Evolutionary conservation across 2,797 vertebrate species (phyloP).

Genomic region (Okamejei kenojei): DNA sequence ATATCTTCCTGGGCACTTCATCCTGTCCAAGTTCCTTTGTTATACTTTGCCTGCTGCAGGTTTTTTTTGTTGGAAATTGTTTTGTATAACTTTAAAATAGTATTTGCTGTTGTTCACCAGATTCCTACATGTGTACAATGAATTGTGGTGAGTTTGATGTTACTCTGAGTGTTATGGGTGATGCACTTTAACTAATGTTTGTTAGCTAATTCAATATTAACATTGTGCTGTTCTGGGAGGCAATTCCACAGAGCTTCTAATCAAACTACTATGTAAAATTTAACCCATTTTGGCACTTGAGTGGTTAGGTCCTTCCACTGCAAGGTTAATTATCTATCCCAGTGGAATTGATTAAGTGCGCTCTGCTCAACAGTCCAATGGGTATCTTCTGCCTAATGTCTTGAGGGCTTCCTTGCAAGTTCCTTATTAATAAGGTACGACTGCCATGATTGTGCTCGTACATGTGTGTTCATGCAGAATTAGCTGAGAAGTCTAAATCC

Average conservation of each 20-base stretch:
- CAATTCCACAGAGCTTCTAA: neutral
- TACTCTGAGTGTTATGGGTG: neutral
- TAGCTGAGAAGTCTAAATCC: neutral
- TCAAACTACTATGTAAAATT: neutral
- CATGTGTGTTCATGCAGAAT: neutral
- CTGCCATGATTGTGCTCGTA: neutral
- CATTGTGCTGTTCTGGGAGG: no score
- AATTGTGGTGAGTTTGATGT: neutral
- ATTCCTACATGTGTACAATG: neutral
- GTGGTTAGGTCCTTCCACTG: neutral
- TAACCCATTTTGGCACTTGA: conserved; percentile 1
- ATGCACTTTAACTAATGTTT: neutral
- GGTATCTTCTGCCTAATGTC: conserved; percentile 10
- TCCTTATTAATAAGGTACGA: neutral
- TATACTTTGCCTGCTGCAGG: neutral
- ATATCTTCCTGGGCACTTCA: neutral
- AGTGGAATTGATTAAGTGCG: neutral
- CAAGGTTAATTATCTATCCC: conserved; percentile 20
- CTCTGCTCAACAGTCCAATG: neutral
- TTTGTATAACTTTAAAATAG: neutral
- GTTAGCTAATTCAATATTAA: neutral
- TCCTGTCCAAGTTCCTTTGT: conserved; percentile 1
- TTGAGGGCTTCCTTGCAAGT: neutral
- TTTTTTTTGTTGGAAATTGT: neutral
- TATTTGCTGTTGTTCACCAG: neutral